Evolutionary conservation across 1,140 invertebrate genomes (phyloP), one percentile per base, ranked within the genome.

Genomic region (Euschistus heros): DNA sequence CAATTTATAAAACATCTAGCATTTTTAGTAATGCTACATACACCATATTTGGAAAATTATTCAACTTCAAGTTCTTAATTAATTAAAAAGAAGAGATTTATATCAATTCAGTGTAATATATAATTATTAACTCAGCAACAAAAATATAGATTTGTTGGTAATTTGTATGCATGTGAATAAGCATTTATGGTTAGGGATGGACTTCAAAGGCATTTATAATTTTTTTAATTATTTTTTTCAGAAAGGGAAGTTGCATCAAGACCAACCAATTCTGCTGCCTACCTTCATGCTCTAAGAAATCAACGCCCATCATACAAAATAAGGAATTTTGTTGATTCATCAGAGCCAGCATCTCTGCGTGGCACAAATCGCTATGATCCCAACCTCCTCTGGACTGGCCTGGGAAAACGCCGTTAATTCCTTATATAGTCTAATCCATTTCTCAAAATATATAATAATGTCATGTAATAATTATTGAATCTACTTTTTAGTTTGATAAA

Each of bases 281-380:
- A 71, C 44, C 66, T 71, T 14, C 67, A 71, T 44, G 69, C 67
- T 5, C 62, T 70, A 37, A 62, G 70, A 30, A 70, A 69, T 52
- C 71, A 72, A 20, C 42, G 68, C 15, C 69, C 71, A 18, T 72
- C 71, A 24, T 66, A 71, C 65, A 72, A 72, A 60, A 72, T 72
- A 7, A 67, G 71, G 5, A 72, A 69, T 57, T 72, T 72, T 33
- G 71, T 72, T 3, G 67, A 68, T 22, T 69, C 68, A 8, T 54
- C 67, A 3, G 71, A 72, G 42, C 67, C 69, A 5, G 67, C 65
- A 5, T 64, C 63, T n/a, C 55, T 69, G 22, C 67, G 71, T n/a
- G 63, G 66, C 22, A 69, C 66, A 44, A 70, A 72, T 46, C 61
- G 66, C 27, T 70, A 72, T 46, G 71, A 72, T 47, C 71, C 71